Percentiles rank a stretch among this genome's conserved stretches.
Conservation (phyloP, 2,888 invertebrate species). For the Oxyteleia sp. region DNA sequence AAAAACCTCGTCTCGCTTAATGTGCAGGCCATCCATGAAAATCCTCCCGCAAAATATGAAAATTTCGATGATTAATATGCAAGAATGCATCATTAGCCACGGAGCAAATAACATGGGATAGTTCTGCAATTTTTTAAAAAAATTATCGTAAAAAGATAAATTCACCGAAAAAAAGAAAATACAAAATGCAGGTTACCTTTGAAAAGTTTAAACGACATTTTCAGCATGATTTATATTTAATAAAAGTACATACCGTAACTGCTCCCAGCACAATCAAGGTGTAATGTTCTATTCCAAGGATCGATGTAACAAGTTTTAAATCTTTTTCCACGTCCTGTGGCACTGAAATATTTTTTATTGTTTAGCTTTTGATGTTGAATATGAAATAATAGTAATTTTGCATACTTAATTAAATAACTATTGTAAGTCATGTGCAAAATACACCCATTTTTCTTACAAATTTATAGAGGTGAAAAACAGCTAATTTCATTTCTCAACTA, state of each 20-base stretch:
- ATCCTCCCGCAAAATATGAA: slow-evolving; percentile 83
- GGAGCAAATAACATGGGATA: slow-evolving; percentile 85
- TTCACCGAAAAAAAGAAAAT: too few relatives aligned
- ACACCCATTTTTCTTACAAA: too few relatives aligned
- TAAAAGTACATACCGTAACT: slow-evolving; percentile 80
- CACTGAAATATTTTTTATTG: too few relatives aligned
- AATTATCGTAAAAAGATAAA: background rate
- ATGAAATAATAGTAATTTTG: too few relatives aligned
- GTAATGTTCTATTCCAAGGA: slow-evolving; percentile 86
- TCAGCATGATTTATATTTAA: too few relatives aligned
- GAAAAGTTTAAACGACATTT: too few relatives aligned
- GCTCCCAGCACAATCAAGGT: slow-evolving; percentile 85
- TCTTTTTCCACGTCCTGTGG: slow-evolving; percentile 83
- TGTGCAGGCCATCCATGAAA: slow-evolving; percentile 84
- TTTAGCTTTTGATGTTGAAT: too few relatives aligned
- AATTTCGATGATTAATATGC: slow-evolving; percentile 84
- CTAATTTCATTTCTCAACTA: too few relatives aligned
- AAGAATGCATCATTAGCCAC: slow-evolving; percentile 86
- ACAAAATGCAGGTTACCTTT: too few relatives aligned
- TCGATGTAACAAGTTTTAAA: slow-evolving; percentile 85
- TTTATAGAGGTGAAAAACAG: too few relatives aligned
- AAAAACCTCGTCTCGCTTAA: slow-evolving; percentile 84
- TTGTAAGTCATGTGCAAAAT: too few relatives aligned
- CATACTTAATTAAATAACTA: too few relatives aligned
- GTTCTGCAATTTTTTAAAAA: slow-evolving; percentile 78